Evolutionary conservation across 2,888 invertebrate genomes (phyloP).

Genomic region (Brassicogethes aeneus): DNA sequence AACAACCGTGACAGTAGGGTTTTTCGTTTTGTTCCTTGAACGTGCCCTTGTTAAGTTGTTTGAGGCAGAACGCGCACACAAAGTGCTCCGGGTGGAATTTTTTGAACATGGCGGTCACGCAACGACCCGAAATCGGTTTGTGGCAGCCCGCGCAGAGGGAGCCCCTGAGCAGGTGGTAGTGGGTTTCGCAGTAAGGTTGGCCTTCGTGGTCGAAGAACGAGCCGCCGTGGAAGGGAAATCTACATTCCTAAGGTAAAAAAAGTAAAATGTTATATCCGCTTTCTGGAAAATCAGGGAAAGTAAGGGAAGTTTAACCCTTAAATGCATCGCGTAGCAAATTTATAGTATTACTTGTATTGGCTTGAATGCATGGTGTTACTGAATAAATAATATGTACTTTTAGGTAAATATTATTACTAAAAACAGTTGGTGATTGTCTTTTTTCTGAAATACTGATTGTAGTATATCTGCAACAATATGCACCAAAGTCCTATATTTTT

Average conservation of each 20-base stretch:
- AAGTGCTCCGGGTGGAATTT: constrained; percentile 99
- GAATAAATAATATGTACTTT: too few species aligned
- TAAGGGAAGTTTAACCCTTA: too few species aligned
- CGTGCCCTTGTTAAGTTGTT: constrained; percentile 97
- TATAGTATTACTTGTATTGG: too few species aligned
- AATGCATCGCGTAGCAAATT: too few species aligned
- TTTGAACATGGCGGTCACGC: constrained; percentile 98
- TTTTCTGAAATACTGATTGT: too few species aligned
- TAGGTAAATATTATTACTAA: too few species aligned
- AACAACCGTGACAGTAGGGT: constrained; percentile 97
- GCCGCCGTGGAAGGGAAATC: constrained; percentile 92
- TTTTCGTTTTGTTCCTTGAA: constrained; percentile 99
- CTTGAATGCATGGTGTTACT: too few species aligned
- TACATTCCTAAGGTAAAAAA: constrained; percentile 74
- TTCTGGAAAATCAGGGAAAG: too few species aligned
- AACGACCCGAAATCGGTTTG: constrained; percentile 93
- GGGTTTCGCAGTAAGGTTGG: constrained; percentile 96
- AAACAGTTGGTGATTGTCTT: too few species aligned
- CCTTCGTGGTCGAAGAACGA: constrained; percentile 99
- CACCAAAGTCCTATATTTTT: too few species aligned
- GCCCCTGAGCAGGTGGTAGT: constrained; percentile 95
- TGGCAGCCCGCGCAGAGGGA: constrained; percentile 97
- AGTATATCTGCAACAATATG: too few species aligned
- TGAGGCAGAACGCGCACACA: constrained; percentile 97
- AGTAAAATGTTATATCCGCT: constrained; percentile 4